Evolutionary conservation across 2,113 vertebrate genomes (phyloP).

Genomic region (Coptodon bakossiorum): DNA sequence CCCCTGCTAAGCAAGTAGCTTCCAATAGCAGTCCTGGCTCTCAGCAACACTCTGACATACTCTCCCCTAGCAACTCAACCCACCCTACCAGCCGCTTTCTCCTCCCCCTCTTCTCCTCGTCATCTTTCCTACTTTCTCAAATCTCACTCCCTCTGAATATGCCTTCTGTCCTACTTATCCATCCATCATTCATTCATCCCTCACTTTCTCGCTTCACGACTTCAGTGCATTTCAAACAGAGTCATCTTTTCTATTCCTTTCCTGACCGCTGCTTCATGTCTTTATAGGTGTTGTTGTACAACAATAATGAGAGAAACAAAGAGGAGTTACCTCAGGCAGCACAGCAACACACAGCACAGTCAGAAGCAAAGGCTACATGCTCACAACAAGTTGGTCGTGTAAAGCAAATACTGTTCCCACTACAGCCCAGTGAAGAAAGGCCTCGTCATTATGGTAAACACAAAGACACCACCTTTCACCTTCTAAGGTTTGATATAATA

Average conservation of each 20-base stretch:
- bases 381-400: neutral
- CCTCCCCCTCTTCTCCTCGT: constrained; percentile 30
- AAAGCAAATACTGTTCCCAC: neutral
- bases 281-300: neutral
- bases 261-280: neutral
- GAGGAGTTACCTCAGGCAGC: neutral
- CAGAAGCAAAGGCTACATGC: neutral
- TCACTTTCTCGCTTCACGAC: neutral
- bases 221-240: neutral
- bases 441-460: neutral
- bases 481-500: neutral
- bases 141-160: neutral
- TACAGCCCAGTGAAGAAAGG: neutral
- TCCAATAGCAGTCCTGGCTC: constrained; percentile 55
- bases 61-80: constrained; percentile 63
- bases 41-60: constrained; percentile 42
- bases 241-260: neutral
- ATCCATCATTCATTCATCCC: neutral
- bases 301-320: neutral
- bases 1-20: constrained; percentile 49
- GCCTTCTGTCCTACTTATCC: neutral
- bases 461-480: neutral
- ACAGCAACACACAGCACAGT: neutral
- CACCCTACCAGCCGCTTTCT: constrained; percentile 16
- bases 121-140: constrained; percentile 20